Conservation (phyloP, 2,888 invertebrate species). For the Serripes groenlandicus region DNA sequence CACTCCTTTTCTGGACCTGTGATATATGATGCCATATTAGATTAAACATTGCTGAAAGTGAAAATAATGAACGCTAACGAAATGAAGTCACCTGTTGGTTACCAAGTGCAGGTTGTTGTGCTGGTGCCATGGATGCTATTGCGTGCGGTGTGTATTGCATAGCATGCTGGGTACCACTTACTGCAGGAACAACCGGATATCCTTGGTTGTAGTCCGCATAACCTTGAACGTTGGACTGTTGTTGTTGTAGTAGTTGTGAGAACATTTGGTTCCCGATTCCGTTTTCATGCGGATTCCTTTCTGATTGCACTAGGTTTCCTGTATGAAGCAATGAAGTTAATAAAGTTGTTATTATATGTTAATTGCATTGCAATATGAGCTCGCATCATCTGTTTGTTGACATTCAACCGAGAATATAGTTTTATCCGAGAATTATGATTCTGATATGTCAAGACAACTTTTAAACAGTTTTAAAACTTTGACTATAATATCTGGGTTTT, state of each 20-base stretch:
- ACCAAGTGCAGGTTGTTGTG: neutral
- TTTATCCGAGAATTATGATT: too few relatives aligned
- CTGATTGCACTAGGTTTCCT: conserved; percentile 9
- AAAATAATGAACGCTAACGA: too few relatives aligned
- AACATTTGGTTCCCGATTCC: conserved; percentile 18
- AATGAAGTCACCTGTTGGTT: conserved; percentile 21
- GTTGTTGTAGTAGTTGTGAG: conserved; percentile 2
- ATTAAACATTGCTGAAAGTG: neutral
- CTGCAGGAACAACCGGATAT: conserved; percentile 9
- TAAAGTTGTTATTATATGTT: too few relatives aligned
- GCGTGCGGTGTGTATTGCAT: conserved; percentile 4
- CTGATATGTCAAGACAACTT: too few relatives aligned
- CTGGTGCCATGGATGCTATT: neutral
- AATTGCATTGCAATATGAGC: too few relatives aligned
- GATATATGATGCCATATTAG: neutral
- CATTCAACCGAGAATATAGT: too few relatives aligned
- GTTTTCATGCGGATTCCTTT: neutral
- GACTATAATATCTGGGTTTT: too few relatives aligned
- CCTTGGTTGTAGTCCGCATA: conserved; percentile 4
- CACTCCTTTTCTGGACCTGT: too few relatives aligned
- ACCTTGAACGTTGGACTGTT: conserved; percentile 4
- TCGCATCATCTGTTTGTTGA: too few relatives aligned
- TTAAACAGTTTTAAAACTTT: too few relatives aligned
- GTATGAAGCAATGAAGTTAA: too few relatives aligned
- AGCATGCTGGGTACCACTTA: neutral